Evolutionary conservation across 2,888 invertebrate species (phyloP), one percentile per base, ranked within the genome.

Genomic region (Quadroppia sp.): DNA sequence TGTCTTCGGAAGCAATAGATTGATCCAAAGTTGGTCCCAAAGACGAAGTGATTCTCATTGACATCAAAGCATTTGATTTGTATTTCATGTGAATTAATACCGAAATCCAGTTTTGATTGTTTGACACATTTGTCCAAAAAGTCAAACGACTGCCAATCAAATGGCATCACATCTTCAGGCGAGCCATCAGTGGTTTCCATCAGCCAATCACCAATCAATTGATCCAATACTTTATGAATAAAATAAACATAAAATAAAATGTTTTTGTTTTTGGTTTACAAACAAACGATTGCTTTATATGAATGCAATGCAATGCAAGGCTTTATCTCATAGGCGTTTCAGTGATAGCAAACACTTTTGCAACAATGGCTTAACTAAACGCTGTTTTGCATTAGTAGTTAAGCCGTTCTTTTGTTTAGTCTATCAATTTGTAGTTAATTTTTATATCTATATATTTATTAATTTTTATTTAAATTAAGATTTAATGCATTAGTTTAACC

Each of bases 21-120:
- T 13, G 32, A 13, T n/a, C 67, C 67, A 40, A 9, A 23, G n/a
- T 36, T 40, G n/a, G 67, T 23, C n/a, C 67, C 67, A 20, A 67
- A 36, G 7, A 67, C 20, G 13, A 67, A 67, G 25, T 40, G 42
- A 15, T 42, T 67, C 20, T 67, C 15, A 25, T 67, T 67, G 40
- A 67, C 36, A 67, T 67, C 67, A 20, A 67, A 67, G 32, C 67
- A 67, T 6, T 32, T 42, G 67, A 67, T 67, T 23, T 23, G 36
- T 2, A 30, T 17, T 61, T 17, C 3, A 2, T 36, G 4, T 32
- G 61, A 9, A 23, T 36, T 17, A 25, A 59, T 28, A 59, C 59
- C 59, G 2, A 59, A 30, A 15, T 59, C 30, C 13, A 6, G 28
- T 30, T 59, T 28, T 9, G 28, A 25, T 59, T 9, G 17, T 20